Conservation (phyloP, 2,888 invertebrate species). For the Frankliniella fusca region DNA sequence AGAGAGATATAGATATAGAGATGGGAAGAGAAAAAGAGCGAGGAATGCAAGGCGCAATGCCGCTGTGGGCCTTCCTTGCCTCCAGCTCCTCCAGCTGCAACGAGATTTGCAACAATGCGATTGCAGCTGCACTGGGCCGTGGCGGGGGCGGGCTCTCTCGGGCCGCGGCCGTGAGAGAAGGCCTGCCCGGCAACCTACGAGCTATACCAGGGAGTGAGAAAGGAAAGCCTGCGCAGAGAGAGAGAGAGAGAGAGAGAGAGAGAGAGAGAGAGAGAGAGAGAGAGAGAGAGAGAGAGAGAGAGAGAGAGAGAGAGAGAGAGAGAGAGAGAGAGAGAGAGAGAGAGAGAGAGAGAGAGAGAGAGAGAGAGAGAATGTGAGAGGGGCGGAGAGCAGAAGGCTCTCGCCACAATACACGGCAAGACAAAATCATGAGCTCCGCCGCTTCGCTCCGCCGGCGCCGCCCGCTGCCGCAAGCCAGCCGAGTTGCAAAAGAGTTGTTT, state of each 20-base stretch:
- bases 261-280: not conserved
- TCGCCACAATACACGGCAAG: not conserved
- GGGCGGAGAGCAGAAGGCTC: not conserved
- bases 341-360: not conserved
- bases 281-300: not conserved
- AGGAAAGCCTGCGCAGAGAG: too few relatives aligned
- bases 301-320: not conserved
- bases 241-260: not conserved
- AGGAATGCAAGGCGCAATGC: not conserved
- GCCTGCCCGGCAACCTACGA: too few relatives aligned
- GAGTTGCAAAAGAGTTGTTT: conserved; percentile 20
- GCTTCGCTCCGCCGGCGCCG: too few relatives aligned
- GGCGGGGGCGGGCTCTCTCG: too few relatives aligned
- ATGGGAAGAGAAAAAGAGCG: not conserved
- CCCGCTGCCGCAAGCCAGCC: not conserved
- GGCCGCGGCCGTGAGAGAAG: too few relatives aligned
- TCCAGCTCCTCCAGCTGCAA: too few relatives aligned
- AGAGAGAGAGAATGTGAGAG: not conserved
- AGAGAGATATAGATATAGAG: not conserved
- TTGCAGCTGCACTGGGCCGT: too few relatives aligned
- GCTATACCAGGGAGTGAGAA: not conserved
- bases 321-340: not conserved
- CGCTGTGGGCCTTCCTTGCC: too few relatives aligned
- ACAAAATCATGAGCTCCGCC: not conserved
- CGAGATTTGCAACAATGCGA: too few relatives aligned